A percentile compares a stretch with the other conserved stretches of the same genome.
Conservation (phyloP, 1,140 invertebrate species). For the Macrocentrus cingulum region DNA sequence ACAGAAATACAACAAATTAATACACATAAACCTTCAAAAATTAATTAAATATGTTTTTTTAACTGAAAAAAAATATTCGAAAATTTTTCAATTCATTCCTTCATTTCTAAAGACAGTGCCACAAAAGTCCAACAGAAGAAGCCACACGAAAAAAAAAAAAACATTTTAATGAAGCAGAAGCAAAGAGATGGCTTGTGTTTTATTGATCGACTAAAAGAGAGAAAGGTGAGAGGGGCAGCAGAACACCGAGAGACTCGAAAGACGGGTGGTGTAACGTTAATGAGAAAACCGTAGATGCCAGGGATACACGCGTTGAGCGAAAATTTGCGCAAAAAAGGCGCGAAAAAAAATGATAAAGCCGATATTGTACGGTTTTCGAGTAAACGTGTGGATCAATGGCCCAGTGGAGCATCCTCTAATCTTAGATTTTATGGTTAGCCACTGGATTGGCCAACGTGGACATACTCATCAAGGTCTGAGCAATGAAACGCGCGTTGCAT, state of each 20-base stretch:
- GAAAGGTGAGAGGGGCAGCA: conserved; percentile 32
- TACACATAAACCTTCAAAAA: background rate
- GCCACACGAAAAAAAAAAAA: no score
- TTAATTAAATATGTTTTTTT: no score
- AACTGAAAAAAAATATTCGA: no score
- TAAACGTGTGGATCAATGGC: conserved; percentile 6
- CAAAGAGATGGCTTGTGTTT: conserved; percentile 32
- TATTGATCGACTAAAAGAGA: conserved; percentile 56
- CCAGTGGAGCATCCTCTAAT: conserved; percentile 33
- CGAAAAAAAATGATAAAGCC: background rate
- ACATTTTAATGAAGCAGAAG: conserved; percentile 46
- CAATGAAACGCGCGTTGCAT: conserved; percentile 24
- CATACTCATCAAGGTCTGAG: conserved; percentile 30
- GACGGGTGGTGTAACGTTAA: conserved; percentile 18
- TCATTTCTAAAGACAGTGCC: no score
- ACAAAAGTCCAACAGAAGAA: no score
- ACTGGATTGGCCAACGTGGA: conserved; percentile 30
- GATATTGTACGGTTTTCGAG: no score
- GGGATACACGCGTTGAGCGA: background rate
- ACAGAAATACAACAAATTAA: conserved; percentile 26
- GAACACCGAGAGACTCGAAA: background rate
- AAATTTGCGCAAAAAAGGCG: background rate
- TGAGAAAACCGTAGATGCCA: conserved; percentile 10
- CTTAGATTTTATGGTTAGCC: conserved; percentile 34
- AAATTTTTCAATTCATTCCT: no score